A percentile compares a stretch with the other conserved stretches of the same genome.
Evolutionary conservation across 2,888 invertebrate genomes (phyloP).

Genomic region (Cosmia pyralina): DNA sequence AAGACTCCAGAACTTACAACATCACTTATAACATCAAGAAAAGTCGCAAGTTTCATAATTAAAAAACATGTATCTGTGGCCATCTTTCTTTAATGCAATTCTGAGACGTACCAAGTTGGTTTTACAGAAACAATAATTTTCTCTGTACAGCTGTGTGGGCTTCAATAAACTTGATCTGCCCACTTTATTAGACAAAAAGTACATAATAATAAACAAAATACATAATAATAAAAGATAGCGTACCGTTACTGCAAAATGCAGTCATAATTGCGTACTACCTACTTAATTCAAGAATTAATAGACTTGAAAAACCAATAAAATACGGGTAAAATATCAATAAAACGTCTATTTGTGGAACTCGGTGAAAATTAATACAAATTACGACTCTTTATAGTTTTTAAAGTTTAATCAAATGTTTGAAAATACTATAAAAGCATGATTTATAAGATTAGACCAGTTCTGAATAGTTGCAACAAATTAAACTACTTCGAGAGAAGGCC

Average conservation of each 20-base stretch:
- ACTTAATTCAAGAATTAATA: constrained; percentile 53
- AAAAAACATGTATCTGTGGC: no score
- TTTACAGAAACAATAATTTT: constrained; percentile 9
- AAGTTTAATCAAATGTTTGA: constrained; percentile 11
- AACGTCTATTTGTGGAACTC: constrained; percentile 51
- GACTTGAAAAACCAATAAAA: constrained; percentile 57
- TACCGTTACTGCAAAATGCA: constrained; percentile 27
- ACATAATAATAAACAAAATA: constrained; percentile 35
- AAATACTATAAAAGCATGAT: constrained; percentile 17
- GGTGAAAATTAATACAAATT: constrained; percentile 42
- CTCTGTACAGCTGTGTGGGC: constrained; percentile 7
- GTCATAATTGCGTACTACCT: constrained; percentile 51
- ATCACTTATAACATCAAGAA: no score
- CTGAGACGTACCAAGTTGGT: not conserved
- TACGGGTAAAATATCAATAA: constrained; percentile 58
- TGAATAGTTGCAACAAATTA: not conserved
- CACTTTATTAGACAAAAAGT: constrained; percentile 46
- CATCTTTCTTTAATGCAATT: not conserved
- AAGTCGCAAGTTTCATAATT: no score
- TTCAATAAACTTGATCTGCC: constrained; percentile 20
- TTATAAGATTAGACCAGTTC: not conserved
- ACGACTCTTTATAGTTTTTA: constrained; percentile 14
- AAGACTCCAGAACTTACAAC: no score
- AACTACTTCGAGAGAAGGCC: not conserved
- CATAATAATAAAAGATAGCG: constrained; percentile 28